phyloP scores from a whole-genome alignment of 1,140 invertebrate genomes.

The Papilio glaucus region DNA sequence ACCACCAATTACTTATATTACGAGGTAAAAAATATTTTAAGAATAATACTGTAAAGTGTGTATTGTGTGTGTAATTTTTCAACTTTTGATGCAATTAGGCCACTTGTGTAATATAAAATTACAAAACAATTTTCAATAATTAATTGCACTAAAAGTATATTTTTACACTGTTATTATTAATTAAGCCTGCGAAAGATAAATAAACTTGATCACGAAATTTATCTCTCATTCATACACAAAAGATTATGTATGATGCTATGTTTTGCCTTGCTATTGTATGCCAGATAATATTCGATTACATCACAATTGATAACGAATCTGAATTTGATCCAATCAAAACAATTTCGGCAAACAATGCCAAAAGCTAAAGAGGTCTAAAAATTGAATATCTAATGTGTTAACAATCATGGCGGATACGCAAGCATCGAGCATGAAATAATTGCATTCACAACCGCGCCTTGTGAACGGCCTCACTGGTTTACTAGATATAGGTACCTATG shows the following conservation, averaged over 20 bases:
- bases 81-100: not conserved
- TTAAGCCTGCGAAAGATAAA: not conserved
- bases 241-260: slow-evolving; percentile 37
- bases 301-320: slow-evolving; percentile 38
- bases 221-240: slow-evolving; percentile 62
- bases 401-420: slow-evolving; percentile 69
- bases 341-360: slow-evolving; percentile 36
- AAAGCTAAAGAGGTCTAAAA: slow-evolving; percentile 40
- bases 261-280: slow-evolving; percentile 33
- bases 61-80: too few species aligned
- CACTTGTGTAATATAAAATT: too few species aligned
- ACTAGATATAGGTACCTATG: slow-evolving; percentile 57
- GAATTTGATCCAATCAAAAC: slow-evolving; percentile 25
- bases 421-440: slow-evolving; percentile 75
- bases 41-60: not conserved
- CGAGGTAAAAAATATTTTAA: not conserved
- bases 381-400: slow-evolving; percentile 49
- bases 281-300: slow-evolving; percentile 37
- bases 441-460: slow-evolving; percentile 78
- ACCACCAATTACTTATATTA: not conserved
- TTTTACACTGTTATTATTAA: not conserved
- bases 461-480: slow-evolving; percentile 60
- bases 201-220: slow-evolving; percentile 55
- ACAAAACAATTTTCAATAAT: not conserved
- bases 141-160: not conserved